These are phyloP conservation scores for Coenobita brevimanus DNA, from an alignment of 1,140 invertebrate species.

Conservation along the genomic window DNA sequence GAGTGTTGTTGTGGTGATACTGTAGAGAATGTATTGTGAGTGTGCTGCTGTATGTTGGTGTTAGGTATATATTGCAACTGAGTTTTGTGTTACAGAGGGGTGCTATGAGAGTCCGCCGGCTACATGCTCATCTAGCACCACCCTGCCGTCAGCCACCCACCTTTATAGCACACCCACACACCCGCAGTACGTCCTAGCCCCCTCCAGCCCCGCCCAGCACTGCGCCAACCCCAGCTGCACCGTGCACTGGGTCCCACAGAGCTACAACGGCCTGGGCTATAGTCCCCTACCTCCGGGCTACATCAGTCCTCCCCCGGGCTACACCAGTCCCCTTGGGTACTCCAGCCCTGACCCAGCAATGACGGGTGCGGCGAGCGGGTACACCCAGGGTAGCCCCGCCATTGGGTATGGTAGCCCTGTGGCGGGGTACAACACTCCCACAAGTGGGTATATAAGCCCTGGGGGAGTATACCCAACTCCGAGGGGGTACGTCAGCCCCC, in stretches of 20 bases:
- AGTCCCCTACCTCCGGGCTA: constrained; percentile 52
- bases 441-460: constrained; percentile 55
- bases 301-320: constrained; percentile 52
- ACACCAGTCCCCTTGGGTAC: constrained; percentile 43
- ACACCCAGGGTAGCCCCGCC: constrained; percentile 14
- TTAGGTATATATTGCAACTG: no score
- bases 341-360: constrained; percentile 27
- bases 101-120: constrained; percentile 60
- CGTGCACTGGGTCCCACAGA: constrained; percentile 20
- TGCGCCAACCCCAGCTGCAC: constrained; percentile 51
- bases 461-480: background rate
- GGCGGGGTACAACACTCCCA: constrained; percentile 48
- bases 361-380: constrained; percentile 31
- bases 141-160: constrained; percentile 30
- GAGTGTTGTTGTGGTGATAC: no score
- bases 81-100: constrained; percentile 52
- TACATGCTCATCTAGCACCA: constrained; percentile 36
- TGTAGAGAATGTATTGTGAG: no score
- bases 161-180: constrained; percentile 49
- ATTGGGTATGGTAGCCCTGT: constrained; percentile 45
- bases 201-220: constrained; percentile 40
- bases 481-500: constrained; percentile 38
- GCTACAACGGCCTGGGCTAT: constrained; percentile 29
- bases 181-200: constrained; percentile 37
- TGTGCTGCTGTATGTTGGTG: no score